phyloP scores from a whole-genome alignment of 2,113 vertebrate genomes.

The Protobothrops flavoviridis region DNA sequence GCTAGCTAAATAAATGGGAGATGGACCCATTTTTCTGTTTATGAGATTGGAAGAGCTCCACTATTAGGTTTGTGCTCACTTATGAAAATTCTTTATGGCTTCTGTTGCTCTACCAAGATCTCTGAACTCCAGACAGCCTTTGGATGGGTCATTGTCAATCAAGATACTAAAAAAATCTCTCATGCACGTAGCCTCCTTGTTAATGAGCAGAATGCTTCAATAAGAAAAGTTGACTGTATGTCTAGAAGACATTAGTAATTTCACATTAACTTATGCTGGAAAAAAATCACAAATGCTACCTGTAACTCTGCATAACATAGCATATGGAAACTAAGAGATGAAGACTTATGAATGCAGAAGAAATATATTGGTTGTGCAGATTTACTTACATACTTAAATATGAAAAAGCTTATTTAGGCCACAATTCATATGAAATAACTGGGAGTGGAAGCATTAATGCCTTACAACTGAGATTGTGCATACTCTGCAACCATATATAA shows the following conservation, averaged over 20 bases:
- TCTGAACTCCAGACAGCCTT: not conserved
- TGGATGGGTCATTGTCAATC: not conserved
- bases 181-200: not conserved
- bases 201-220: not conserved
- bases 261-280: not conserved
- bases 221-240: not conserved
- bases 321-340: not conserved
- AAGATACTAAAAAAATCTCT: not conserved
- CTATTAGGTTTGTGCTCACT: not conserved
- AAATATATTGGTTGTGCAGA: not conserved
- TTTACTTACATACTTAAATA: not conserved
- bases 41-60: not conserved
- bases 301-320: not conserved
- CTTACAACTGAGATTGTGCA: not conserved
- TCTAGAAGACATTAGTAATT: not conserved
- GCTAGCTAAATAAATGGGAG: not conserved
- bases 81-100: not conserved
- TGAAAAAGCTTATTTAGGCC: not conserved
- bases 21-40: not conserved
- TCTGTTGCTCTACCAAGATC: not conserved
- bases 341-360: not conserved
- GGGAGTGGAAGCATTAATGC: not conserved
- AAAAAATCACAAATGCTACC: not conserved
- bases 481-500: not conserved
- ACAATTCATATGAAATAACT: not conserved